phyloP scores from a whole-genome alignment of 1,140 invertebrate genomes.

The Eriosoma lanigerum region DNA sequence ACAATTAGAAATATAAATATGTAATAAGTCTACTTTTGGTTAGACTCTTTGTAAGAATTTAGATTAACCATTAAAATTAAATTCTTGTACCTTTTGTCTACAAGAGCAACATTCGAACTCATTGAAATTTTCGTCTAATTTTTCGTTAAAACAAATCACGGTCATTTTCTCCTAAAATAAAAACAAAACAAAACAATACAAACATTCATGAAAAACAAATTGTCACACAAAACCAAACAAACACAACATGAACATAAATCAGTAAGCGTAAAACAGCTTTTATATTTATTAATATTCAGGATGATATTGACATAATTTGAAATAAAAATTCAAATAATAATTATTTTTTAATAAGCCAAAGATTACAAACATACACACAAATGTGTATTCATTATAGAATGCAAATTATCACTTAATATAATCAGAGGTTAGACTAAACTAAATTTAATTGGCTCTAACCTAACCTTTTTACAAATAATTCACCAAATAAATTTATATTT shows the following conservation, averaged over 20 bases:
- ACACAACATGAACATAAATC: constrained; percentile 29
- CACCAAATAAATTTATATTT: not conserved
- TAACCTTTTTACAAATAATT: too few species aligned
- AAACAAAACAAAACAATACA: constrained; percentile 55
- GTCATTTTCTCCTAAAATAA: constrained; percentile 61
- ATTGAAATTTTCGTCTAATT: constrained; percentile 79
- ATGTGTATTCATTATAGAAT: not conserved
- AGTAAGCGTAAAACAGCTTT: constrained; percentile 7
- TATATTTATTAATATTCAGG: not conserved
- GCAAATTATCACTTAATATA: too few species aligned
- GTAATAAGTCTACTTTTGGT: constrained; percentile 29
- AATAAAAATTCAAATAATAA: not conserved
- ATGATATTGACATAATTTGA: not conserved
- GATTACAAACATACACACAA: not conserved
- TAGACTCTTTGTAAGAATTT: constrained; percentile 27
- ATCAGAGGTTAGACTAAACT: not conserved
- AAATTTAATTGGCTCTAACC: not conserved
- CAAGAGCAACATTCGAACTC: constrained; percentile 96
- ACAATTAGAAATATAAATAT: constrained; percentile 1
- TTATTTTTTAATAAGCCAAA: not conserved
- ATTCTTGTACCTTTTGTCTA: constrained; percentile 80
- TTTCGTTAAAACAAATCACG: constrained; percentile 62
- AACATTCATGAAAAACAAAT: constrained; percentile 21
- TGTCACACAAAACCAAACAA: constrained; percentile 31
- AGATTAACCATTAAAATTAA: constrained; percentile 7